Percentiles rank a stretch among this genome's conserved stretches.
Evolutionary conservation across 1,140 invertebrate genomes (phyloP).

Genomic region (Drosophila tropicalis): DNA sequence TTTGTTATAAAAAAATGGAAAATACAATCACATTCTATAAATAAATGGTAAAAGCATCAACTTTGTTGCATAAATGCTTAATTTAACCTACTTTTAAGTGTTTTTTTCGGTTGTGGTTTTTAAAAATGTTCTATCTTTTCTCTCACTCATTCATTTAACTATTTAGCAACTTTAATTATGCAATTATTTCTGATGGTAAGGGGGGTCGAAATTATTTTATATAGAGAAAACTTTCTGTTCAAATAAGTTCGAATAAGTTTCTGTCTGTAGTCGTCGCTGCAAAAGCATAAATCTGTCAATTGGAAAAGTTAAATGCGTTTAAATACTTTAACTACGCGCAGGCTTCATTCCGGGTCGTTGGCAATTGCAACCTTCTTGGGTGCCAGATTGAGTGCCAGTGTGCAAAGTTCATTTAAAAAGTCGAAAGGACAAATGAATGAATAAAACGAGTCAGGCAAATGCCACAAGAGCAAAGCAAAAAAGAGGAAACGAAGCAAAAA

Average conservation of each 20-base stretch:
- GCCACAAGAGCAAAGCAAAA: constrained; percentile 23
- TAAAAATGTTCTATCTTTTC: constrained; percentile 21
- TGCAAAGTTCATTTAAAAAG: constrained; percentile 76
- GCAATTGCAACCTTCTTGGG: constrained; percentile 9
- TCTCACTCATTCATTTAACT: background rate
- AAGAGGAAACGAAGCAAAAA: constrained; percentile 40
- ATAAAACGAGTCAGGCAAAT: constrained; percentile 59
- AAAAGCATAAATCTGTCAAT: constrained; percentile 71
- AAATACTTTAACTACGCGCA: constrained; percentile 41
- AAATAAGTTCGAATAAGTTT: constrained; percentile 14
- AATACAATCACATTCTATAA: constrained; percentile 54
- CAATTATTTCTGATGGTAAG: constrained; percentile 33
- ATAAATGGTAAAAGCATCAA: constrained; percentile 57
- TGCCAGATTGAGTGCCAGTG: constrained; percentile 41
- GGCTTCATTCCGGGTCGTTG: constrained; percentile 4
- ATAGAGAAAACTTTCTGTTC: constrained; percentile 9
- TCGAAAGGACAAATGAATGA: constrained; percentile 77
- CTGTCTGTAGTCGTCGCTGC: background rate
- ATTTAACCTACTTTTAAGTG: constrained; percentile 47
- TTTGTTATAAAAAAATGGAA: constrained; percentile 40
- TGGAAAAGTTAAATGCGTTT: constrained; percentile 68
- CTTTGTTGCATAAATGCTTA: constrained; percentile 33
- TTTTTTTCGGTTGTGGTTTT: constrained; percentile 54
- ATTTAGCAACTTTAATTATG: constrained; percentile 20
- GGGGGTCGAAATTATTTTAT: constrained; percentile 8